Evolutionary conservation across 2,113 vertebrate genomes (phyloP), one percentile per base, ranked within the genome.

Genomic region (Diphyllodes magnificus): DNA sequence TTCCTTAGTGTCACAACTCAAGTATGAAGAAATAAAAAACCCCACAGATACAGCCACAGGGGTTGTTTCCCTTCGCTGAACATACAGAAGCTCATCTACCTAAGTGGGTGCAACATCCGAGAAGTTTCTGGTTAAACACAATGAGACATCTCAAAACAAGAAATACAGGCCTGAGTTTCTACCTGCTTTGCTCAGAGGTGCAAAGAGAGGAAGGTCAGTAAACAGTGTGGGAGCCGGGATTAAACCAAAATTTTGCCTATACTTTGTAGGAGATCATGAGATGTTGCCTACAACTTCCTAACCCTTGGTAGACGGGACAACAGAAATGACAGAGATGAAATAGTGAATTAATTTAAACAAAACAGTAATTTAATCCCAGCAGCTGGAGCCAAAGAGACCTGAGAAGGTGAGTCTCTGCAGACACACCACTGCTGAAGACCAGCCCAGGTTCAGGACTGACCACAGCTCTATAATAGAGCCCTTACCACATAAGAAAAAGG

Each of bases 91-190:
- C 14, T 37, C 25, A 66, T 35, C 12, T 72, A 42, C 11, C 5
- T 9, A 19, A 53, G 19, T 4, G 23, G 4, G 9, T 42, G 28
- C 21, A 90, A 18, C 25, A 30, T 27, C 22, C 0, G 0, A 59
- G 19, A 9, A 57, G 16, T 40, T 87, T 39, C 35, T 85, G 25
- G 11, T 33, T 72, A 85, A 79, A 75, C 18, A 40, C 15, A 47
- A 13, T 6, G 14, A 44, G 40, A 45, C 25, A 63, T 2, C 31
- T 35, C 14, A 56, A 77, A 66, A 40, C 19, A 76, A 61, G 45
- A 3, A 39, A 23, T 31, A 42, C 5, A 30, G 12, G 5, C 15
- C 25, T 37, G 56, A 6, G 7, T 63, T 84, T 77, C 64, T 60
- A 28, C 40, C 35, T 35, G 35, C 23, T 75, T 84, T 68, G 15